A percentile compares a stretch with the other conserved stretches of the same genome.
Evolutionary conservation across 2,113 vertebrate species (phyloP).

Genomic region (Carollia perspicillata): DNA sequence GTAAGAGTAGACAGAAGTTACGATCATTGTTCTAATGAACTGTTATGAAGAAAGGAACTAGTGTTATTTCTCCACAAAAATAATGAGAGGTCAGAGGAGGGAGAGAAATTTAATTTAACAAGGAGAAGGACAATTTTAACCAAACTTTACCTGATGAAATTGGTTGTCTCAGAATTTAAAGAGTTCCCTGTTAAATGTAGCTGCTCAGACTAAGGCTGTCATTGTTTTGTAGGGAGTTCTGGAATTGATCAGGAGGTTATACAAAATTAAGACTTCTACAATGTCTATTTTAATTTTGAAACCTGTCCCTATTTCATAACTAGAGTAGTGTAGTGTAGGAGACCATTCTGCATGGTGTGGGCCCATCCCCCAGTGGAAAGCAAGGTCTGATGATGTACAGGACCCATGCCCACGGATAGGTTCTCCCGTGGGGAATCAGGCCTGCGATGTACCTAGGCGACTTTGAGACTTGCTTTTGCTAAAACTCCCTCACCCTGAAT

Average conservation of each 20-base stretch:
- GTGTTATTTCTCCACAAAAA: neutral
- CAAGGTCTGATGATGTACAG: too few relatives aligned
- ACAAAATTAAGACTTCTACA: neutral
- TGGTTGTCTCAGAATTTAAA: neutral
- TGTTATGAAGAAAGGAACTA: neutral
- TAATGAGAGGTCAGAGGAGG: neutral
- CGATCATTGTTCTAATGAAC: neutral
- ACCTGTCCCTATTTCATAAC: neutral
- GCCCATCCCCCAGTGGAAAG: too few relatives aligned
- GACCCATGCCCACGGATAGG: too few relatives aligned
- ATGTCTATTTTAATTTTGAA: slow-evolving; percentile 17
- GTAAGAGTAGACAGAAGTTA: neutral
- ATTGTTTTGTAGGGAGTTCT: neutral
- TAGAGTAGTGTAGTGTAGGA: neutral
- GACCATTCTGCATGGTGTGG: too few relatives aligned
- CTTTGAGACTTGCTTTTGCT: too few relatives aligned
- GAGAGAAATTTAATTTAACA: neutral
- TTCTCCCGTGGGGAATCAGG: too few relatives aligned
- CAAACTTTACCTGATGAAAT: neutral
- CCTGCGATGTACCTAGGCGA: too few relatives aligned
- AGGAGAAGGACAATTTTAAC: neutral
- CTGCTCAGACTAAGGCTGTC: neutral
- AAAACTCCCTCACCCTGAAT: too few relatives aligned
- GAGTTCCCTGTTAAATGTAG: neutral
- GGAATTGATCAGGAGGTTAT: neutral